A percentile compares a stretch with the other conserved stretches of the same genome.
These are phyloP conservation scores for Balaenoptera acutorostrata DNA, from an alignment of 2,113 vertebrate species.

Conservation along the genomic window DNA sequence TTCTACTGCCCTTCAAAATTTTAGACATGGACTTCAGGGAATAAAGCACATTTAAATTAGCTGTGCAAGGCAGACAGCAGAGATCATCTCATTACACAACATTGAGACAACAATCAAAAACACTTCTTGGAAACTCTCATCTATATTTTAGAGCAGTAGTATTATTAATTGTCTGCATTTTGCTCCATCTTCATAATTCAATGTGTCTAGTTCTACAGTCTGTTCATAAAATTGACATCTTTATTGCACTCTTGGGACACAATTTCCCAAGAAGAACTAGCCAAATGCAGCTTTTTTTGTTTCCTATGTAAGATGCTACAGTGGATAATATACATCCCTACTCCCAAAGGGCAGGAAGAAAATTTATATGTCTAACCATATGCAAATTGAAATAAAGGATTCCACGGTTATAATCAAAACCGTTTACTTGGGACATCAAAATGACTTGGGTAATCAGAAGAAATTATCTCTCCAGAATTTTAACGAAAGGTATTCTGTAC, in stretches of 20 bases:
- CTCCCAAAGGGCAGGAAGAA: slow-evolving; percentile 46
- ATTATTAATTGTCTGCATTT: slow-evolving; percentile 74
- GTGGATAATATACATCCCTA: slow-evolving; percentile 40
- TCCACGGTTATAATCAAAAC: slow-evolving; percentile 2
- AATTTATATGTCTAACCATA: slow-evolving; percentile 50
- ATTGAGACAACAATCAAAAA: slow-evolving; percentile 70
- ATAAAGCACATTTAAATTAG: slow-evolving; percentile 63
- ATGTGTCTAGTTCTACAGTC: slow-evolving; percentile 59
- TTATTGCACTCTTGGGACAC: slow-evolving; percentile 76
- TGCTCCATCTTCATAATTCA: slow-evolving; percentile 75
- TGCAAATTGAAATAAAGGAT: slow-evolving; percentile 53
- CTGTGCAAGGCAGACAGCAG: neutral
- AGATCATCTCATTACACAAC: slow-evolving; percentile 52
- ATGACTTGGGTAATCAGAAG: slow-evolving; percentile 4
- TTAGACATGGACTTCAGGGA: slow-evolving; percentile 51
- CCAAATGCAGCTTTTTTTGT: slow-evolving; percentile 51
- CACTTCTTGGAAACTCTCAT: slow-evolving; percentile 74
- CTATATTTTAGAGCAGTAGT: slow-evolving; percentile 75
- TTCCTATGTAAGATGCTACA: slow-evolving; percentile 59
- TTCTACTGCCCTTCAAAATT: neutral
- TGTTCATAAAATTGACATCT: slow-evolving; percentile 73
- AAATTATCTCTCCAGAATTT: neutral
- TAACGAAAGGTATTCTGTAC: neutral
- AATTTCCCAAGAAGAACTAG: slow-evolving; percentile 67
- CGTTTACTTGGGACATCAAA: neutral